A percentile compares a stretch with the other conserved stretches of the same genome.
phyloP scores from a whole-genome alignment of 2,797 vertebrate genomes.

The Pseudochirops corinnae region DNA sequence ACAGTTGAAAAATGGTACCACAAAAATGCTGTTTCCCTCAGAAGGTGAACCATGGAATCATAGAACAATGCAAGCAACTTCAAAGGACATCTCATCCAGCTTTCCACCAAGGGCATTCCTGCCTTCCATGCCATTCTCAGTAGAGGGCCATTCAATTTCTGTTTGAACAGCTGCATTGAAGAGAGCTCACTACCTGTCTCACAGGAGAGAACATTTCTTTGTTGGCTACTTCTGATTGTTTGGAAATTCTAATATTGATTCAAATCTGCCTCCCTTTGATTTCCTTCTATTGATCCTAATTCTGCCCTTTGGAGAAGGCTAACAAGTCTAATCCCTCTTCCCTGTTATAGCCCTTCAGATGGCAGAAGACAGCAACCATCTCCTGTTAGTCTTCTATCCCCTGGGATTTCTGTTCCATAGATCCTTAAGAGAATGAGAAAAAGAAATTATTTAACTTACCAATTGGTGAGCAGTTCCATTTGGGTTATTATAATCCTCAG shows the following conservation, averaged over 20 bases:
- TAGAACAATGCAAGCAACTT: not conserved
- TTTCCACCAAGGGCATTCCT: not conserved
- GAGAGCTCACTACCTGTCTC: slow-evolving; percentile 1
- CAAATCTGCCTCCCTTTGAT: not conserved
- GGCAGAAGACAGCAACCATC: not conserved
- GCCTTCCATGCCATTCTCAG: not conserved
- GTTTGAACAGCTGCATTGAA: not conserved
- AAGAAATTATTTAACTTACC: not conserved
- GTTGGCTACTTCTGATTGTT: not conserved
- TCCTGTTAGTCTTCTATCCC: slow-evolving; percentile 1
- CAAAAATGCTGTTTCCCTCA: not conserved
- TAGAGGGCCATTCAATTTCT: not conserved
- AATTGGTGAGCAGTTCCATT: not conserved
- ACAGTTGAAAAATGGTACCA: not conserved
- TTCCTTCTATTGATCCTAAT: not conserved
- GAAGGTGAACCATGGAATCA: not conserved
- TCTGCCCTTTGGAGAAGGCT: not conserved
- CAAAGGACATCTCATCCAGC: not conserved
- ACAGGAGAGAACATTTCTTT: not conserved
- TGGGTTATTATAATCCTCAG: not conserved
- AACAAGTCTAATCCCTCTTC: too few species aligned
- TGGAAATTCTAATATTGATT: slow-evolving; percentile 8
- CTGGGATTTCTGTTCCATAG: not conserved
- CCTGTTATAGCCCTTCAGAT: not conserved
- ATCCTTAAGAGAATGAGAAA: not conserved